These are phyloP conservation scores for Caenorhabditis sp. DNA, from an alignment of 2,888 invertebrate genomes.

Conservation along the genomic window DNA sequence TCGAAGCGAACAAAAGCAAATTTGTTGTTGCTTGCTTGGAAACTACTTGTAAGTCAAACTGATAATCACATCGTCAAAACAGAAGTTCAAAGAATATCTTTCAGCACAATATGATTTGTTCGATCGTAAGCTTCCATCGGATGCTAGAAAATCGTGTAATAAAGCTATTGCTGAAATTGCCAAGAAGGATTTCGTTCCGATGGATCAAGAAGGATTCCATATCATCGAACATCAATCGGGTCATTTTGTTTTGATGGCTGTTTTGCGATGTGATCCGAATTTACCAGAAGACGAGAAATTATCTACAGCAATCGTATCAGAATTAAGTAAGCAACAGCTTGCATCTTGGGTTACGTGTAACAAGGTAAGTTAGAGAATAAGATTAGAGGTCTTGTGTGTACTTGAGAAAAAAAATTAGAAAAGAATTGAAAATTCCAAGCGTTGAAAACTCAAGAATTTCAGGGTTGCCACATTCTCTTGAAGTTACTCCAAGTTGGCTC, in stretches of 20 bases:
- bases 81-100: conserved; percentile 6
- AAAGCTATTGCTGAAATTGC: conserved; percentile 60
- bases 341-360: conserved; percentile 62
- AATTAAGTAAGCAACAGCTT: conserved; percentile 50
- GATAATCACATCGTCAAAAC: no score
- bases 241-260: conserved; percentile 32
- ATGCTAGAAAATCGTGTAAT: conserved; percentile 55
- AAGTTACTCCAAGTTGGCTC: conserved; percentile 60
- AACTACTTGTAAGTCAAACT: conserved; percentile 38
- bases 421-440: neutral
- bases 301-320: conserved; percentile 49
- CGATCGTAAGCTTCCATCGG: conserved; percentile 50
- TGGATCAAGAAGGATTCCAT: conserved; percentile 52
- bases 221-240: conserved; percentile 53
- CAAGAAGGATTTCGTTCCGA: conserved; percentile 64
- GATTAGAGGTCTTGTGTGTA: neutral
- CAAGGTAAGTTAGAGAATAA: conserved; percentile 32
- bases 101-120: conserved; percentile 59
- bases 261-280: conserved; percentile 41
- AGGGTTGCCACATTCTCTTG: conserved; percentile 64
- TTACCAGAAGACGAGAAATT: conserved; percentile 55
- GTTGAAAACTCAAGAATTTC: no score
- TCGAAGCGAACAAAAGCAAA: conserved; percentile 44
- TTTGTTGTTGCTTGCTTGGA: conserved; percentile 47
- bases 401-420: neutral